Evolutionary conservation across 2,797 vertebrate genomes (phyloP), one percentile per base, ranked within the genome.

Genomic region (Prionace glauca): DNA sequence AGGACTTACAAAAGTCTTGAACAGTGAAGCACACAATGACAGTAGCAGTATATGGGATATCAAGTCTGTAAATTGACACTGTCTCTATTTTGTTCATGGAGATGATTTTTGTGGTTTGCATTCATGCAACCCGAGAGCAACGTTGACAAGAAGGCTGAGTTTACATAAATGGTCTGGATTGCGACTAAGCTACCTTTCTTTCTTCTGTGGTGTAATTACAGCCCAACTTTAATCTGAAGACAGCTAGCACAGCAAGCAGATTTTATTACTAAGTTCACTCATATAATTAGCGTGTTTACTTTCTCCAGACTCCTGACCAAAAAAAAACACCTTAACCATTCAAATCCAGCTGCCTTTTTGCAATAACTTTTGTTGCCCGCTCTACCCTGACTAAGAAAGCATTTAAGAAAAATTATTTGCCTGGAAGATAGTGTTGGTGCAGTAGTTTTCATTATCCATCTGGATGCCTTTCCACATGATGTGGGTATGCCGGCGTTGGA

Each of bases 141-240:
- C 96, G 96, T 97, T 97, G 98, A 98, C 98, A 98, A 97, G 98
- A 97, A 97, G 97, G 97, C 97, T 98, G 98, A 97, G 97, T 98
- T 98, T 98, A 98, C 98, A 98, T 97, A 98, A 98, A 97, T 97
- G 98, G 97, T 97, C 97, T 97, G 96, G 97, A 97, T 96, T 97
- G 97, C 97, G 96, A 96, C 97, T 97, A 97, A 97, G 97, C 97
- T 98, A 97, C 98, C 97, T 98, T 97, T 98, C 97, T 98, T 98
- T 98, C 97, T 97, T 96, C 97, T 97, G 97, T 97, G 97, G 97
- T 98, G 98, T 98, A 98, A 99, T 98, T 98, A 98, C 98, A 99
- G 98, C 97, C 97, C 97, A 97, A 77, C 71, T 95, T 95, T 77
- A 95, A 97, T 97, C 97, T 97, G 97, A 97, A 98, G 98, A 98